Base-by-base conservation (phyloP, 2,888 invertebrate species). In the Drosophila quinaria region DNA sequence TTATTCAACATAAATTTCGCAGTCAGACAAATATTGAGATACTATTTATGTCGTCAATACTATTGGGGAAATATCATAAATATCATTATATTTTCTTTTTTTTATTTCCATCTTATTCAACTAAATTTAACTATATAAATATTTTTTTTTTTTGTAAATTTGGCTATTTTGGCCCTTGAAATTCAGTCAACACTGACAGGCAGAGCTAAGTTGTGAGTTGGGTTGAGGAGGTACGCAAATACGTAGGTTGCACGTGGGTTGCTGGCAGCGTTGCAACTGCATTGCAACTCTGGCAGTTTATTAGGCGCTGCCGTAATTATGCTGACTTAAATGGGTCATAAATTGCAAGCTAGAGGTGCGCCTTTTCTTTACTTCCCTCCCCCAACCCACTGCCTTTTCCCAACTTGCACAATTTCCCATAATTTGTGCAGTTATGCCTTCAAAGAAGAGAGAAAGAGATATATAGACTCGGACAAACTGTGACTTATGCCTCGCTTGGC, bases 291-390 rank as follows among this genome's bases (percentile, higher is more conserved):
- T 70, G 80, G 73, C 80, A 80, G 80, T 80, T 83, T 81, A 82
- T 83, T 81, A 80, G 81, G 72, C 70, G 70, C 69, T 80, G 81
- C 74, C 80, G 87, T 90, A 91, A 92, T 92, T 92, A 92, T 84
- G 83, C 73, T 80, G 90, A 87, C 87, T 88, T 86, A 87, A 91
- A 91, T 89, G 86, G 87, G 82, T 86, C 87, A 91, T 89, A 90
- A 91, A 91, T 88, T 90, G 85, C 84, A 52, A 74, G 60, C 67
- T 51, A 49, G 56, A 75, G 76, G 63, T 71, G 80, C 59, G 76
- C 74, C 78, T 44, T 33, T 19, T 4, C 44, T 15, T 22, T 4
- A 35, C 46, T n/a, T 17, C n/a, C 25, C n/a, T n/a, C 15, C 15
- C 17, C 15, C 49, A 3, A 13, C 5, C 47, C 55, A 49, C 41